Conservation (phyloP, 2,797 vertebrate genomes). For the Sebastolobus altivelis region DNA sequence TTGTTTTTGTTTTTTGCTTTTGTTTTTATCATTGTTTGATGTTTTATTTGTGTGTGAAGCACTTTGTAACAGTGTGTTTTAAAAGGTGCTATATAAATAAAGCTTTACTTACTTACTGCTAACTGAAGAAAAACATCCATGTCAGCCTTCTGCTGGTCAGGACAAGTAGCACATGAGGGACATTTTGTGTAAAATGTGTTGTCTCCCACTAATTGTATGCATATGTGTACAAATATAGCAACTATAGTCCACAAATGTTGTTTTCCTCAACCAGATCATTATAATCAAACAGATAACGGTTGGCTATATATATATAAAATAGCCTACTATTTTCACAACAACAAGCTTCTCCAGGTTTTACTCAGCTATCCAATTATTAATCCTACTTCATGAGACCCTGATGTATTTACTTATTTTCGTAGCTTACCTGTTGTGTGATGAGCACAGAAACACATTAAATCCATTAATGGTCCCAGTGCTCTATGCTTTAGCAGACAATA, state of each 20-base stretch:
- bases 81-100: no score
- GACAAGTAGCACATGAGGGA: background rate
- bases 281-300: background rate
- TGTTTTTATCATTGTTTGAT: no score
- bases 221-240: background rate
- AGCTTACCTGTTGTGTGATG: conserved; percentile 33
- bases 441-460: conserved; percentile 56
- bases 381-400: background rate
- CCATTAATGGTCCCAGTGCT: conserved; percentile 40
- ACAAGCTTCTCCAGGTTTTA: background rate
- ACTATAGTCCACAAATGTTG: background rate
- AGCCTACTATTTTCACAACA: background rate
- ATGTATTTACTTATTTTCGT: conserved; percentile 14
- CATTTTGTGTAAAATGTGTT: background rate
- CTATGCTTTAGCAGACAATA: conserved; percentile 34
- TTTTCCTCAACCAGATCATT: background rate
- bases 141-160: background rate
- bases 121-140: background rate
- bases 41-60: no score
- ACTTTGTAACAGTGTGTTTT: no score
- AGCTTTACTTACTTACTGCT: background rate
- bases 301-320: background rate
- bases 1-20: no score
- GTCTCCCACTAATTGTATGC: background rate
- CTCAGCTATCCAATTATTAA: background rate